These are phyloP conservation scores for Paramormyrops kingsleyae DNA, from an alignment of 2,113 vertebrate genomes.

Conservation along the genomic window DNA sequence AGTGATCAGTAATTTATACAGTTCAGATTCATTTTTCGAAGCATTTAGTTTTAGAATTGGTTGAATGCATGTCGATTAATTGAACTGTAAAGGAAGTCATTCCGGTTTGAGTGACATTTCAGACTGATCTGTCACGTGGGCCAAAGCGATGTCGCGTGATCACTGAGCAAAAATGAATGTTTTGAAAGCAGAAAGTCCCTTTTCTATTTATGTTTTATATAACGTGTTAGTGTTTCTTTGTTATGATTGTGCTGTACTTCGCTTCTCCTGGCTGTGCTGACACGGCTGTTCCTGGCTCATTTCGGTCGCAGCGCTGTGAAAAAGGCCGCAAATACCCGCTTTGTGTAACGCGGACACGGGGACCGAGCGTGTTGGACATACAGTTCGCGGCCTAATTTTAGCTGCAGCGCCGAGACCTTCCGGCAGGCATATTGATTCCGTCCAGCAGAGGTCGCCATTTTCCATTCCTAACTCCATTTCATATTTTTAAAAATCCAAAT, in stretches of 20 bases:
- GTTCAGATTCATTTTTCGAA: not conserved
- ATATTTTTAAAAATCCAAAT: not conserved
- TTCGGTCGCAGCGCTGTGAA: not conserved
- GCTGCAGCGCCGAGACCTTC: not conserved
- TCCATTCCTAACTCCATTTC: not conserved
- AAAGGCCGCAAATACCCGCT: not conserved
- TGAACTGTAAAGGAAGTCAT: not conserved
- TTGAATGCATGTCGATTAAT: not conserved
- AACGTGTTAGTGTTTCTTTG: not conserved
- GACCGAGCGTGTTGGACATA: not conserved
- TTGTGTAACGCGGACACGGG: not conserved
- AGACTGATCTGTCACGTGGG: not conserved
- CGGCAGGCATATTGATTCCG: too few species aligned
- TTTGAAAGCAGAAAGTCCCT: not conserved
- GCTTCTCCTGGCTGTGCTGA: not conserved
- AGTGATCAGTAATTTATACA: not conserved
- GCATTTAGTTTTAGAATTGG: not conserved
- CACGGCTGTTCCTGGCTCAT: not conserved
- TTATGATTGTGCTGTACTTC: not conserved
- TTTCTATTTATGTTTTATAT: not conserved
- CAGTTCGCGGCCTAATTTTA: not conserved
- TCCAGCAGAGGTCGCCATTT: constrained; percentile 9
- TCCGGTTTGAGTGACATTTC: not conserved
- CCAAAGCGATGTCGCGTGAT: not conserved
- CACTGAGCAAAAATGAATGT: not conserved